Evolutionary conservation across 2,888 invertebrate genomes (phyloP).

Genomic region (Monochamus alternatus): DNA sequence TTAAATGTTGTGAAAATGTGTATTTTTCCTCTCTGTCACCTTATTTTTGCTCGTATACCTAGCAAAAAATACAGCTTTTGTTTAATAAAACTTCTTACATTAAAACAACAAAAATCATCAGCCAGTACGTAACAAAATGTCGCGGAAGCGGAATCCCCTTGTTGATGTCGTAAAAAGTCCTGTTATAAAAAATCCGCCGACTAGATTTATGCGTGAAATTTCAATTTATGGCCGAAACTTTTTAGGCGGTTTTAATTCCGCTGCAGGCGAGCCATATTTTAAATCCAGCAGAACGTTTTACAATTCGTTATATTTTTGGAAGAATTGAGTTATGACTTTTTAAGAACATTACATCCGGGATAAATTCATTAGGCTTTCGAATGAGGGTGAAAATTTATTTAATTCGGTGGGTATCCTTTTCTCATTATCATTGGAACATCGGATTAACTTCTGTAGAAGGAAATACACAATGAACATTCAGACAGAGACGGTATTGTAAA

Average conservation of each 20-base stretch:
- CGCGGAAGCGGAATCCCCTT: too few relatives aligned
- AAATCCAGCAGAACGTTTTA: slow-evolving; percentile 59
- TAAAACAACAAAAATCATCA: too few relatives aligned
- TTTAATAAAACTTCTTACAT: too few relatives aligned
- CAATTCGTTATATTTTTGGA: slow-evolving; percentile 60
- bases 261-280: slow-evolving; percentile 59
- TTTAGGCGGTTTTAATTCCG: slow-evolving; percentile 58
- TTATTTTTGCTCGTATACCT: too few relatives aligned
- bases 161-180: too few relatives aligned
- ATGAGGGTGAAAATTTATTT: slow-evolving; percentile 13
- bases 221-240: slow-evolving; percentile 60
- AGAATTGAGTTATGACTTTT: slow-evolving; percentile 57
- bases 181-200: slow-evolving; percentile 19
- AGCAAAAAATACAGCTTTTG: too few relatives aligned
- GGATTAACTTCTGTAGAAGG: neutral
- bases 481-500: too few relatives aligned
- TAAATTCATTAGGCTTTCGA: slow-evolving; percentile 12
- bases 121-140: too few relatives aligned
- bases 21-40: too few relatives aligned
- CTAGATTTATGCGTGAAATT: slow-evolving; percentile 59
- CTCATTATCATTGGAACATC: neutral
- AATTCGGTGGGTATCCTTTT: neutral
- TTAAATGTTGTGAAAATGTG: too few relatives aligned
- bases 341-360: slow-evolving; percentile 43
- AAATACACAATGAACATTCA: neutral